Percentiles rank a stretch among this genome's conserved stretches.
Evolutionary conservation across 1,140 invertebrate species (phyloP).

Genomic region (Drosophila orosa): DNA sequence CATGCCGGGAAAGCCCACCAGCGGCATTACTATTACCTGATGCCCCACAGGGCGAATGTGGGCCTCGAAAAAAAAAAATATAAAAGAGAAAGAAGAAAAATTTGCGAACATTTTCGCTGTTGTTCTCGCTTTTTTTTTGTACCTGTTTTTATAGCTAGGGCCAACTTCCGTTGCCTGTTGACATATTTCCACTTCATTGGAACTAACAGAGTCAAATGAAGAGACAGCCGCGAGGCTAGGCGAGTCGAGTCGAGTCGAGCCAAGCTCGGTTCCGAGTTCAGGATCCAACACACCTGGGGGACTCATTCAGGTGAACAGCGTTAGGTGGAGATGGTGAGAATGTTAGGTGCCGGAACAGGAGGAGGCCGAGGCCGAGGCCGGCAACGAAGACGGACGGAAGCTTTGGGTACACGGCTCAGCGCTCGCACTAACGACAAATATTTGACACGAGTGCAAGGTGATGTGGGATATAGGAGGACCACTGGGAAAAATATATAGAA

Average conservation of each 20-base stretch:
- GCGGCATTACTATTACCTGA: slow-evolving; percentile 77
- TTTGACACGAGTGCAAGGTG: slow-evolving; percentile 58
- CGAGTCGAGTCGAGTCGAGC: slow-evolving; percentile 28
- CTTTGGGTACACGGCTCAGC: slow-evolving; percentile 41
- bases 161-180: slow-evolving; percentile 80
- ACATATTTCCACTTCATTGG: slow-evolving; percentile 82
- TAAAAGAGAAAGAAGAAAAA: slow-evolving; percentile 13
- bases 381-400: slow-evolving; percentile 39
- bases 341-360: background rate
- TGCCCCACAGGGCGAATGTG: slow-evolving; percentile 57
- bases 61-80: slow-evolving; percentile 22
- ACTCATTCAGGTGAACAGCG: slow-evolving; percentile 59
- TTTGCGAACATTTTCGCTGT: slow-evolving; percentile 49
- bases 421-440: slow-evolving; percentile 71
- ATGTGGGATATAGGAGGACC: background rate
- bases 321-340: background rate
- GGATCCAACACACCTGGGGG: slow-evolving; percentile 46
- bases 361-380: slow-evolving; percentile 7
- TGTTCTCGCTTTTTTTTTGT: slow-evolving; percentile 34
- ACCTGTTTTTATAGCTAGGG: slow-evolving; percentile 52
- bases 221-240: slow-evolving; percentile 60
- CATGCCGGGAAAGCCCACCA: slow-evolving; percentile 29
- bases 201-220: slow-evolving; percentile 76
- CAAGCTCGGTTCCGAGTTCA: slow-evolving; percentile 4
- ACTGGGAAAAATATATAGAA: background rate